Evolutionary conservation across 1,140 invertebrate genomes (phyloP).

Genomic region (Triops longicaudatus): DNA sequence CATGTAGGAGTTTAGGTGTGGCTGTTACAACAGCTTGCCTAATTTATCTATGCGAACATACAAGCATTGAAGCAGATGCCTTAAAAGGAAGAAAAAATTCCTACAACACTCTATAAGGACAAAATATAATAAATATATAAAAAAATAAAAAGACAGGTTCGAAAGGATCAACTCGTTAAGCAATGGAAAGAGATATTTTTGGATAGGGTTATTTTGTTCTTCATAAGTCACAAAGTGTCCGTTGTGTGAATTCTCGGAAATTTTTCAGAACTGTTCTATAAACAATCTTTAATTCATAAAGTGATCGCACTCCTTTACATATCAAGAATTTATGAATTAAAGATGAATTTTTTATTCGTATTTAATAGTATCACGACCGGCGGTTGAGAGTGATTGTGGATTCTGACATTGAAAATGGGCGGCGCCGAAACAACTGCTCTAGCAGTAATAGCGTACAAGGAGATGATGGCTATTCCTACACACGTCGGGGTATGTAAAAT

Average conservation of each 20-base stretch:
- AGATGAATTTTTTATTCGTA: conserved; percentile 15
- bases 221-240: not conserved
- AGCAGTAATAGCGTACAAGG: conserved; percentile 28
- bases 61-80: not conserved
- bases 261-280: not conserved
- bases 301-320: not conserved
- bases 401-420: conserved; percentile 32
- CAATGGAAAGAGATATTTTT: too few relatives aligned
- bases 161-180: too few relatives aligned
- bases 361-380: conserved; percentile 41
- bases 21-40: not conserved
- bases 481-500: conserved; percentile 33
- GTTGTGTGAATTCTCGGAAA: not conserved
- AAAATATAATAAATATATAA: too few relatives aligned
- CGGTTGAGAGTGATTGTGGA: conserved; percentile 40
- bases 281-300: conserved; percentile 22
- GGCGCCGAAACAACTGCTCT: conserved; percentile 36
- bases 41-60: not conserved
- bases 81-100: not conserved
- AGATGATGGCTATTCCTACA: conserved; percentile 32
- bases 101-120: too few relatives aligned
- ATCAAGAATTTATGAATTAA: not conserved
- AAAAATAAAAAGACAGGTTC: too few relatives aligned
- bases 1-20: conserved; percentile 6
- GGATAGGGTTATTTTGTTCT: too few relatives aligned